Conservation (phyloP, 2,888 invertebrate genomes). For the Diarsia rubi region DNA sequence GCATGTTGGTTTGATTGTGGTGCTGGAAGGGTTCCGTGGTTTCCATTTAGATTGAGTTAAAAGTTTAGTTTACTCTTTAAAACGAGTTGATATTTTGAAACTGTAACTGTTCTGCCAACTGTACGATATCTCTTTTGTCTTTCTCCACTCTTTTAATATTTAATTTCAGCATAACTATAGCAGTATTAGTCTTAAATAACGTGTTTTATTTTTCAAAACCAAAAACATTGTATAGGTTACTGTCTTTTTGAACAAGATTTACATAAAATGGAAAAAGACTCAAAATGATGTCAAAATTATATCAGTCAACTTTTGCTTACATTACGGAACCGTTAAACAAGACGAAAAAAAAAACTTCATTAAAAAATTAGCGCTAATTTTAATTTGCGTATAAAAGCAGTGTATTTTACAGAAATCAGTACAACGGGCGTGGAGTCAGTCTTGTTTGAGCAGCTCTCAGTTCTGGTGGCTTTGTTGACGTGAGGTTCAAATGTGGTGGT, state of each 20-base stretch:
- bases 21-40: neutral
- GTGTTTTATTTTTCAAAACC: neutral
- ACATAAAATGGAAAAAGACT: neutral
- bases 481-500: constrained; percentile 78
- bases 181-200: neutral
- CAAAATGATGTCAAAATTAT: neutral
- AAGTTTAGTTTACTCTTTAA: neutral
- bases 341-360: neutral
- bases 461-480: constrained; percentile 13
- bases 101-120: neutral
- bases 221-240: neutral
- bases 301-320: neutral
- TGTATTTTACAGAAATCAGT: constrained; percentile 37
- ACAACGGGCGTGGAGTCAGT: constrained; percentile 50
- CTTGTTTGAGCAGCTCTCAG: constrained; percentile 36
- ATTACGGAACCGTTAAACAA: neutral
- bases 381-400: constrained; percentile 52
- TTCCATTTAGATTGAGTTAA: neutral
- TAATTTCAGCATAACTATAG: neutral
- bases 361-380: constrained; percentile 61
- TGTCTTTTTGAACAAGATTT: neutral
- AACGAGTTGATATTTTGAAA: neutral
- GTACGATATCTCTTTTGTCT: neutral
- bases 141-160: neutral
- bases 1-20: neutral